phyloP scores from a whole-genome alignment of 2,888 invertebrate species.

The Zygaena filipendulae region DNA sequence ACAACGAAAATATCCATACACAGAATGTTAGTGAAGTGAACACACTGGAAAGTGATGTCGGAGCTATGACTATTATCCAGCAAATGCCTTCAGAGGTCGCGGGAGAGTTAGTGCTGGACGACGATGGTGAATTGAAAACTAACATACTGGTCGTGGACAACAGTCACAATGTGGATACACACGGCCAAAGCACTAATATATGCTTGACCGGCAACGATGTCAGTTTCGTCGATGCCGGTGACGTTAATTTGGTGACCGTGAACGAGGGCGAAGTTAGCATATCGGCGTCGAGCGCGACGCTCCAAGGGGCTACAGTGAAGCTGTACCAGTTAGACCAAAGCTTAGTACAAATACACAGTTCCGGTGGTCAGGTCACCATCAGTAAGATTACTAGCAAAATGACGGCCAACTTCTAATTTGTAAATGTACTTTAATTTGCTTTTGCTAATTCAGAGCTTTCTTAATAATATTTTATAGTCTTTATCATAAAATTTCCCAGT shows the following conservation, averaged over 20 bases:
- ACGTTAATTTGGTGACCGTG: conserved; percentile 36
- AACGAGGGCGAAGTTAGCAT: conserved; percentile 34
- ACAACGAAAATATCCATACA: conserved; percentile 2
- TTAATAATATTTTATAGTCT: no score
- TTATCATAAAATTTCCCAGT: no score
- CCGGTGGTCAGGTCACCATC: conserved; percentile 37
- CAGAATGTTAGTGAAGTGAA: conserved; percentile 8
- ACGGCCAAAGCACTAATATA: conserved; percentile 13
- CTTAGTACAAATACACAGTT: conserved; percentile 38
- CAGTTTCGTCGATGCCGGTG: conserved; percentile 22
- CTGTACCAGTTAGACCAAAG: conserved; percentile 46
- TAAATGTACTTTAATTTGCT: no score
- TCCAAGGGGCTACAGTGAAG: conserved; percentile 31
- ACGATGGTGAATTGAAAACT: conserved; percentile 28
- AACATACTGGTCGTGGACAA: conserved; percentile 34
- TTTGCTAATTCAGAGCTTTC: no score
- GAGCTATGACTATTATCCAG: conserved; percentile 19
- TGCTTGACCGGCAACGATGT: conserved; percentile 20
- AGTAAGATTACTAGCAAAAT: conserved; percentile 47
- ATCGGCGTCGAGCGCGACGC: conserved; percentile 21
- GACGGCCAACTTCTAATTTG: conserved; percentile 43
- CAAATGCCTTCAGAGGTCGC: conserved; percentile 33
- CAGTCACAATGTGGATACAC: conserved; percentile 15
- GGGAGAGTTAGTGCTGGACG: conserved; percentile 33
- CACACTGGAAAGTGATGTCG: conserved; percentile 1